Base-by-base conservation (phyloP, 2,113 vertebrate species). In the Anas platyrhynchos region DNA sequence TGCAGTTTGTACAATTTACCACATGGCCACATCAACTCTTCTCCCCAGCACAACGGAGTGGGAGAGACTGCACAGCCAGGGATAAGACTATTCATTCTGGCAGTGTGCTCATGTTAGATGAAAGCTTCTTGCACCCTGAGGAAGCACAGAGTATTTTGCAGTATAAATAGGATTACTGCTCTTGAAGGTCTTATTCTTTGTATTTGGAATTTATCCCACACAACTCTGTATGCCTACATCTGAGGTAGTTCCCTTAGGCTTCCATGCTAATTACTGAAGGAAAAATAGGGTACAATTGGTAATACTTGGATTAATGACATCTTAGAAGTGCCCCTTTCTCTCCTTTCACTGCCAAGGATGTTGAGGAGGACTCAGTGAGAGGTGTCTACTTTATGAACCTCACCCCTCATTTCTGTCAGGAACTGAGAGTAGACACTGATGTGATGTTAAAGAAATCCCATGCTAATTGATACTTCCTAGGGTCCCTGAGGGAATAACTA, bases 141-240 rank as follows among this genome's bases (percentile, higher is more conserved):
- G 83, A 91, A 83, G 61, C 32, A 65, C 25, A 61, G 86, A 81
- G 72, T 78, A 81, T 22, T 93, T 79, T 71, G 72, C 16, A 88
- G 41, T 58, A 88, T 80, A 91, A 93, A 94, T 69, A 93, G 32
- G 55, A 86, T 79, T 73, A 91, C 88, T 88, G 75, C 72, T 90
- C 65, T 78, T 69, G n/a, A 72, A 34, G 15, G 92, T 25, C 36
- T 92, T 88, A 62, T 79, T 79, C 58, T 58, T 52, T 78, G 36
- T 86, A 43, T 71, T 92, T 93, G 56, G 80, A 92, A 78, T 88
- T 77, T 31, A 55, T 55, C 56, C 50, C n/a, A 32, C 71, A 41
- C 17, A 36, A 20, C 26, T 94, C 46, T 86, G 68, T 65, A 59
- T 92, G 41, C 34, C 79, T 93, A 26, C 20, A 43, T 71, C 34